Evolutionary conservation across 2,113 vertebrate genomes (phyloP), one percentile per base, ranked within the genome.

Genomic region (Glaucomys volans): DNA sequence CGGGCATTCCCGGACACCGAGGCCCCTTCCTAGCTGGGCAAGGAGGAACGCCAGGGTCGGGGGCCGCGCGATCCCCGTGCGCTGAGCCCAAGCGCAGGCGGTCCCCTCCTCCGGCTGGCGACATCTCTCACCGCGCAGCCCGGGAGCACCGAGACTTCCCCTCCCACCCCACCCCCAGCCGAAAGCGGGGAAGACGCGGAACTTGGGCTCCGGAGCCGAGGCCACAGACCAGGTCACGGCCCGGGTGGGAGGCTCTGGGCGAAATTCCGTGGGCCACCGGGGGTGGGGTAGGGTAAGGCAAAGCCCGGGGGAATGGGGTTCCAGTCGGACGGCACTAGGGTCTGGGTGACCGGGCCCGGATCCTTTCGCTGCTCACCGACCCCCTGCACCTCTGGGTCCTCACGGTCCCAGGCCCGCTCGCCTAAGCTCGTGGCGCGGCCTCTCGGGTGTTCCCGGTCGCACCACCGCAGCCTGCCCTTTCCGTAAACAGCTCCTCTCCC

Each of bases 111-210:
- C 74, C 2, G 37, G 77, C 87, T 2, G 76, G 93, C 93, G 85
- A 62, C 74, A 71, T 90, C 87, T 62, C 80, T 37, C 66, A 0
- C 17, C 66, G 92, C 84, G 80, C 95, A 54, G 94, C 87, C 87
- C 57, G 0, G 85, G 94, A 94, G 90, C 92, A 42, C 95, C 50
- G 75, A 95, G 92, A 97, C 97, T 97, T 96, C 97, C 97, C 97
- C 95, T 97, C 92, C 94, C 87, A 95, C 97, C 97, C 97, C 92
- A 92, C 95, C 97, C 96, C 97, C 94, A 87, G 96, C 83, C 81
- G 94, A 97, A 87, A 94, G 95, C 97, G 59, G 96, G 96, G 94
- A 95, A 97, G 97, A 98, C 97, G 94, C 97, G 97, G 97, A 98
- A 98, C 97, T 98, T 97, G 92, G 95, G 95, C 97, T 96, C 69